phyloP scores from a whole-genome alignment of 2,797 vertebrate genomes.

The Cryptoprocta ferox region DNA sequence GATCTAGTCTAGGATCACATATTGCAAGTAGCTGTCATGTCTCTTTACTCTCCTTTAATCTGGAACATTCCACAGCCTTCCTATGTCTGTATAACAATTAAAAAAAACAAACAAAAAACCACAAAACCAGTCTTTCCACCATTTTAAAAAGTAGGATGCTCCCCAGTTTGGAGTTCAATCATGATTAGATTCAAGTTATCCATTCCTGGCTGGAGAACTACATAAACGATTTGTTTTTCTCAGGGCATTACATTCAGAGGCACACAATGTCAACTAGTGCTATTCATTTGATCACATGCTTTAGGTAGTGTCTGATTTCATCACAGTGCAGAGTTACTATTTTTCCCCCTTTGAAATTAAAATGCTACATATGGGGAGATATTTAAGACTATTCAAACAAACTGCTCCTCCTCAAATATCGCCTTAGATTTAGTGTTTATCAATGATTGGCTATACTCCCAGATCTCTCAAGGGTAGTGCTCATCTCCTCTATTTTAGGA shows the following conservation, averaged over 20 bases:
- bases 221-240: neutral
- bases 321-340: neutral
- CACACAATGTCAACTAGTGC: neutral
- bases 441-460: neutral
- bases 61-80: constrained; percentile 15
- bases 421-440: neutral
- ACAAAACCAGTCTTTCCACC: neutral
- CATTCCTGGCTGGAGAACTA: constrained; percentile 38
- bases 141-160: constrained; percentile 30
- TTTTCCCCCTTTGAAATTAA: neutral
- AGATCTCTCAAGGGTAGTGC: neutral
- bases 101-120: neutral
- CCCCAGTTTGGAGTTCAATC: neutral
- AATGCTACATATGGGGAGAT: neutral
- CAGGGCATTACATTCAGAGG: neutral
- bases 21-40: neutral
- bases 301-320: constrained; percentile 38
- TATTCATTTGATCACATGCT: constrained; percentile 22
- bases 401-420: constrained; percentile 42
- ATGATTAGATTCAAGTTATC: constrained; percentile 42
- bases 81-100: neutral
- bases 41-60: constrained; percentile 42
- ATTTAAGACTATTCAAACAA: constrained; percentile 41
- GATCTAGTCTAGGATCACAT: constrained; percentile 11
- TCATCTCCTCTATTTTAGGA: neutral